Evolutionary conservation across 2,888 invertebrate species (phyloP).

Genomic region (Cantharis nigra): DNA sequence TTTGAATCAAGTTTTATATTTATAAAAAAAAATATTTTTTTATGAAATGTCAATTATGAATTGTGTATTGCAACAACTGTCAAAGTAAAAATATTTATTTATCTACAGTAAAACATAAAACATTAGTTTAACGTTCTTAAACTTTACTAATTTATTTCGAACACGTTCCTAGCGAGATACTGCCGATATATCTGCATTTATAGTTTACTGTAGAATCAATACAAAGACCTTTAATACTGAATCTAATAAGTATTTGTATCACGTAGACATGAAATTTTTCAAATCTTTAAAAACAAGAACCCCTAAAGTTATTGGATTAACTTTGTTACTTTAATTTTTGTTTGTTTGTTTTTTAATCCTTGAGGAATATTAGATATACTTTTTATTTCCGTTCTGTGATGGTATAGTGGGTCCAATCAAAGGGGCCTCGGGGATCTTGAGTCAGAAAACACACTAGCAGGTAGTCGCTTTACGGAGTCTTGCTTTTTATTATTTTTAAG

Average conservation of each 20-base stretch:
- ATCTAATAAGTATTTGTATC: conserved; percentile 6
- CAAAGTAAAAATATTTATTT: neutral
- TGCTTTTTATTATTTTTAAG: conserved; percentile 27
- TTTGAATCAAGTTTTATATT: neutral
- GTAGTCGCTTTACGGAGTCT: conserved; percentile 29
- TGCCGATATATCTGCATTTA: neutral
- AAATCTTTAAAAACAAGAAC: neutral
- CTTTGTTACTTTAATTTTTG: conserved; percentile 19
- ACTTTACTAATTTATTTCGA: neutral
- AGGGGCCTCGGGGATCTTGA: conserved; percentile 23
- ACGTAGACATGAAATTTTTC: conserved; percentile 9
- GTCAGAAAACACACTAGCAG: conserved; percentile 15
- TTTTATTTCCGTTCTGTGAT: conserved; percentile 26
- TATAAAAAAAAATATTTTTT: neutral
- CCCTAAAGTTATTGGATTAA: conserved; percentile 1
- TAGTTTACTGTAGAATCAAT: neutral
- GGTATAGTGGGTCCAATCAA: conserved; percentile 28
- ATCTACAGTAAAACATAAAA: neutral
- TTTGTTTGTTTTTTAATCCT: conserved; percentile 24
- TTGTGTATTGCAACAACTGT: neutral
- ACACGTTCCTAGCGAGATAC: neutral
- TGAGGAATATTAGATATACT: conserved; percentile 27
- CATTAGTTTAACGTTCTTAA: neutral
- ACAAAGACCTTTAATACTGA: neutral
- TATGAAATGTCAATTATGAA: neutral